Percentiles rank a stretch among this genome's conserved stretches.
These are phyloP conservation scores for Drosophila siamana DNA, from an alignment of 2,888 invertebrate species.

Conservation along the genomic window DNA sequence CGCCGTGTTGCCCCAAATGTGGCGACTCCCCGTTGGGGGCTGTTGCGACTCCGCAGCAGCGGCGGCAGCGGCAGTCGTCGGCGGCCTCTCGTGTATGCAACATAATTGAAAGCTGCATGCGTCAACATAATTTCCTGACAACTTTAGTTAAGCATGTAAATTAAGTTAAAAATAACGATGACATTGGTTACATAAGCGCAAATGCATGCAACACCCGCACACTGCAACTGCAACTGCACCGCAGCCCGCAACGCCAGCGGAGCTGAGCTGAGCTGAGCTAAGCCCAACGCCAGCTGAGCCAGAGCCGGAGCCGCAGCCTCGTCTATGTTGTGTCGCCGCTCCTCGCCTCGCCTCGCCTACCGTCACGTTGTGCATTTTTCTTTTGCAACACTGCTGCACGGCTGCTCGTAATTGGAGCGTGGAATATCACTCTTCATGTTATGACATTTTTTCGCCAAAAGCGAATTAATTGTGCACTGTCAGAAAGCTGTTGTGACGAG, in stretches of 20 bases:
- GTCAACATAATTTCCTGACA: constrained; percentile 82
- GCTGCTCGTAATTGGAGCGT: constrained; percentile 83
- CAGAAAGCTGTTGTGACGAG: constrained; percentile 24
- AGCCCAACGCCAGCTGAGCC: constrained; percentile 9
- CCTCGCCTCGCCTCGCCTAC: constrained; percentile 1
- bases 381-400: constrained; percentile 62
- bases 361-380: constrained; percentile 68
- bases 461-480: constrained; percentile 78
- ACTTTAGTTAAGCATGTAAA: constrained; percentile 81
- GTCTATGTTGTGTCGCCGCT: neutral
- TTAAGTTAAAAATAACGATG: constrained; percentile 81
- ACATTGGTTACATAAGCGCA: constrained; percentile 80
- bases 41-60: constrained; percentile 29
- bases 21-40: constrained; percentile 25
- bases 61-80: constrained; percentile 6
- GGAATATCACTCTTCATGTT: constrained; percentile 84
- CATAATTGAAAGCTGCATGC: constrained; percentile 79
- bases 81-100: constrained; percentile 59
- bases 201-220: constrained; percentile 48
- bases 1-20: constrained; percentile 51
- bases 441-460: constrained; percentile 80
- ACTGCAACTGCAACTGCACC: constrained; percentile 24
- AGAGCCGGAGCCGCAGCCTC: neutral
- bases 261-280: too few species aligned
- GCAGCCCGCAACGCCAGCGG: neutral